Evolutionary conservation across 2,797 vertebrate species (phyloP), one percentile per base, ranked within the genome.

Genomic region (Mormyrops attenuatus): DNA sequence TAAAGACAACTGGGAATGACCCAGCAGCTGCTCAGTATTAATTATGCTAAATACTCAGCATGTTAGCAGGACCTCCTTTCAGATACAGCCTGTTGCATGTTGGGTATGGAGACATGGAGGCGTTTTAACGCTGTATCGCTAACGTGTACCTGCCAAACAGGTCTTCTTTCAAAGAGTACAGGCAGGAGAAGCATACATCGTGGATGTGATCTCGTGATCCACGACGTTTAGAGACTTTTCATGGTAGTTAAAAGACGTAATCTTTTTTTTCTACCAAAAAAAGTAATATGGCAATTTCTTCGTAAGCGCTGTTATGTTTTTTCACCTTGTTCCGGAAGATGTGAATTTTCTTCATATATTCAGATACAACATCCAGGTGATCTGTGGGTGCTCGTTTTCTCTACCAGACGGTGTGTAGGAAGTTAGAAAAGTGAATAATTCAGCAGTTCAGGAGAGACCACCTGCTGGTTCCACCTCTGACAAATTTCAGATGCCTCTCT

Each of bases 391-490:
- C 60, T 66, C n/a, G 26, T 52, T 77, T 89, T 85, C 60, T 30
- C 73, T 60, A 44, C 73, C 89, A 89, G 84, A 55, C 85, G 15
- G 63, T 52, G 49, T 87, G 85, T 87, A 87, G 89, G 89, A 73
- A 87, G 89, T 44, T 38, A 50, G 20, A 30, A 55, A 87, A 69
- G 57, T 66, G 44, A 69, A 85, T 89, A 69, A 85, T 26, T 53
- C 41, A 69, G 22, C 77, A 49, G 53, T 41, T n/a, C 11, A 85
- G 38, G 49, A 57, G 82, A 22, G 13, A 63, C 80, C 57, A 15
- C 77, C 52, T n/a, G 53, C 52, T 63, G 53, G 34, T 63, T 44
- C 20, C 34, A 63, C 52, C 38, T 44, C 53, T 52, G 30, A 77
- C 49, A 90, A 38, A 41, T 41, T 53, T 73, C 57, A 47, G 87